Conservation (phyloP, 2,888 invertebrate species). For the Heteromurus nitidus region DNA sequence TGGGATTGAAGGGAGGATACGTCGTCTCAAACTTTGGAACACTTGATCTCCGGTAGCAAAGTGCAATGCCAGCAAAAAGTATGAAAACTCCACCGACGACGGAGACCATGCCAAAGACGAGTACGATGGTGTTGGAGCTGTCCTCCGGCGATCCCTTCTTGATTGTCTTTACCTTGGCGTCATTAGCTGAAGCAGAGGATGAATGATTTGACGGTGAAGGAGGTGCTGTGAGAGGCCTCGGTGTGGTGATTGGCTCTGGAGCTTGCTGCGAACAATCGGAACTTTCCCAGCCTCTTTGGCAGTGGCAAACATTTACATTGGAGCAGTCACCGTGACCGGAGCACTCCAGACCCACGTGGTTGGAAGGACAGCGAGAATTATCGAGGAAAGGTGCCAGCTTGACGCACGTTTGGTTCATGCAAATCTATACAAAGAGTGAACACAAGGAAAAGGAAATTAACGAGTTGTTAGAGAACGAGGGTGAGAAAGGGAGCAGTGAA, state of each 20-base stretch:
- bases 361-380: constrained; percentile 91
- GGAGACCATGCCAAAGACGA: constrained; percentile 98
- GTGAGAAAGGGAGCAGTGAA: not conserved
- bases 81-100: constrained; percentile 99
- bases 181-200: constrained; percentile 43
- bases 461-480: not conserved
- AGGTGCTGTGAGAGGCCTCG: constrained; percentile 73
- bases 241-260: constrained; percentile 76
- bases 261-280: constrained; percentile 89
- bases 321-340: constrained; percentile 96
- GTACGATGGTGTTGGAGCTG: constrained; percentile 97
- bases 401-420: constrained; percentile 94
- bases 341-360: constrained; percentile 91
- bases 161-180: constrained; percentile 61
- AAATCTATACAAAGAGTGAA: constrained; percentile 79
- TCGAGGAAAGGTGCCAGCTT: constrained; percentile 89
- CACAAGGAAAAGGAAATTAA: constrained; percentile 41
- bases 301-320: constrained; percentile 93
- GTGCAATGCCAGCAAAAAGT: constrained; percentile 98
- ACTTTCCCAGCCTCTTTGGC: constrained; percentile 91
- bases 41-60: constrained; percentile 86
- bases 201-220: constrained; percentile 43
- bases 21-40: constrained; percentile 72
- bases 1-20: constrained; percentile 72
- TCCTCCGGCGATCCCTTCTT: constrained; percentile 86